These are phyloP conservation scores for Eupsittula cactorum DNA, from an alignment of 2,113 vertebrate species.

Conservation along the genomic window DNA sequence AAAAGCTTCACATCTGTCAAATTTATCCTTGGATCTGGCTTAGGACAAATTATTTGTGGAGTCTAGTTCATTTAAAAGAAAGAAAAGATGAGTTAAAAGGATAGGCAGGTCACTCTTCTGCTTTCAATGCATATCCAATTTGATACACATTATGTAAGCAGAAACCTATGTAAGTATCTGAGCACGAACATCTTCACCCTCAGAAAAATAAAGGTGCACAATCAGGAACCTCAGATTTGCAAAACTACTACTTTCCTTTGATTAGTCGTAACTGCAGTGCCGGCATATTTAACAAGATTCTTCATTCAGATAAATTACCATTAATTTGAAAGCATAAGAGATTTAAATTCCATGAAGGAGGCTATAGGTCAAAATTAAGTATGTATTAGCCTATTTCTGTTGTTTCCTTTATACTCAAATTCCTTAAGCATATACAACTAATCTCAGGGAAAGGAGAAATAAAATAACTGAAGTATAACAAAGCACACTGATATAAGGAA, in stretches of 20 bases:
- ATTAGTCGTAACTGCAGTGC: not conserved
- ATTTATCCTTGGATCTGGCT: not conserved
- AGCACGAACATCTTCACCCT: not conserved
- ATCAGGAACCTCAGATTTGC: not conserved
- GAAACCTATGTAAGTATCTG: not conserved
- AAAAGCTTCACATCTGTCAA: not conserved
- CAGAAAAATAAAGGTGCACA: not conserved
- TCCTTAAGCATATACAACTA: not conserved
- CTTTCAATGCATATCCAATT: not conserved
- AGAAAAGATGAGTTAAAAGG: not conserved
- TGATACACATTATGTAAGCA: not conserved
- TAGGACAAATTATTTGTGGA: not conserved
- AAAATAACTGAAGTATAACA: slow-evolving; percentile 27
- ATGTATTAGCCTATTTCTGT: slow-evolving; percentile 54
- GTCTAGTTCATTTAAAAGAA: not conserved
- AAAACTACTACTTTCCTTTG: slow-evolving; percentile 17
- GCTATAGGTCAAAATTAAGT: slow-evolving; percentile 60
- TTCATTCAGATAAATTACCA: slow-evolving; percentile 55
- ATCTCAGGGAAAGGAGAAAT: not conserved
- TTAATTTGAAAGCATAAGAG: slow-evolving; percentile 58
- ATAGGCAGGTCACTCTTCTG: not conserved
- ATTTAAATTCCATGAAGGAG: slow-evolving; percentile 42
- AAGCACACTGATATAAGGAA: not conserved
- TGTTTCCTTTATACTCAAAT: slow-evolving; percentile 29
- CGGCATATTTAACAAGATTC: not conserved